A percentile compares a stretch with the other conserved stretches of the same genome.
These are phyloP conservation scores for Plemyria rubiginata DNA, from an alignment of 2,888 invertebrate species.

Conservation along the genomic window DNA sequence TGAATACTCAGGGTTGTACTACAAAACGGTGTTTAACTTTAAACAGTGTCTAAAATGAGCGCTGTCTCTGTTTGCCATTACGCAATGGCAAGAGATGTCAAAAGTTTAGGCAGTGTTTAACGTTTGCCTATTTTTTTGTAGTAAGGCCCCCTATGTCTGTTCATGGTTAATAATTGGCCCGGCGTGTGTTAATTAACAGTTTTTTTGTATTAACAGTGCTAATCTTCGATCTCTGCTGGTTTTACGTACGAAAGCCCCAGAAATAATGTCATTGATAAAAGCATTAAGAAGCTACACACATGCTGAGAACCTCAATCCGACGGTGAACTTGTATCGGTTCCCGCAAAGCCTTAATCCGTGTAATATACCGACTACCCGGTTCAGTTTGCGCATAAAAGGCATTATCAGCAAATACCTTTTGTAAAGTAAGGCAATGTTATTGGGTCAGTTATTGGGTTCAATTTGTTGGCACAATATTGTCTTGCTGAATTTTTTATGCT, in stretches of 20 bases:
- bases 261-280: background rate
- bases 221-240: background rate
- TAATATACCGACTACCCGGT: constrained; percentile 2
- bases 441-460: constrained; percentile 7
- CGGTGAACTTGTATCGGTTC: constrained; percentile 2
- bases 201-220: background rate
- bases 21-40: too few species aligned
- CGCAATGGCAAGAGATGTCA: too few species aligned
- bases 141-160: too few species aligned
- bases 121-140: too few species aligned
- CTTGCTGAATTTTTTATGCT: background rate
- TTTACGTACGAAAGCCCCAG: background rate
- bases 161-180: too few species aligned
- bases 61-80: too few species aligned
- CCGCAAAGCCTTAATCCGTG: constrained; percentile 14
- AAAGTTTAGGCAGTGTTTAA: too few species aligned
- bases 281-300: background rate
- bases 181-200: too few species aligned
- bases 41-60: too few species aligned
- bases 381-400: constrained; percentile 7
- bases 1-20: too few species aligned
- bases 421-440: constrained; percentile 19
- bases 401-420: constrained; percentile 13
- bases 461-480: background rate
- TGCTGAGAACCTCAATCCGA: background rate